Base-by-base conservation (phyloP, 2,113 vertebrate genomes). In the Callipepla californica region DNA sequence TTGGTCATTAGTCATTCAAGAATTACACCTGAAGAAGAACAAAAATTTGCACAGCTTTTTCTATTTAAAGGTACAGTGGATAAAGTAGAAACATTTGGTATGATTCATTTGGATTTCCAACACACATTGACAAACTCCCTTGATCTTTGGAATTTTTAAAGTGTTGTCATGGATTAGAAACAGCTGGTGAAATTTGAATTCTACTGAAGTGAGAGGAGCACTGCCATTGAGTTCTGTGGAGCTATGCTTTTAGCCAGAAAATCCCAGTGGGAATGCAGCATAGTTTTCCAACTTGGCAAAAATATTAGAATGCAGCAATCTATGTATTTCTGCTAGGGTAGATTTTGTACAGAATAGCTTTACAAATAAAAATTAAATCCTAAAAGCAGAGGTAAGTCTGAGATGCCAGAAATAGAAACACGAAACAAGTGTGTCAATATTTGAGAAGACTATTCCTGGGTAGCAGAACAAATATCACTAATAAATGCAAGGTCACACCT, bases 401-500 rank as follows among this genome's bases (percentile, higher is more conserved):
- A 88, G 55, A 58, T 44, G 45, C 48, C 67, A 83, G 55, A 85
- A 94, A 95, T 36, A 86, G 68, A 68, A 85, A 62, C 80, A 80
- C 45, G 55, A 92, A 94, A 74, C 42, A 44, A 65, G 42, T 68
- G 50, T 63, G 76, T 83, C 76, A 94, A 70, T 94, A 94, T 93
- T 79, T 93, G 77, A 75, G 40, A 89, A 72, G 80, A 72, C 1
- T 63, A 47, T 65, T 32, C 32, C 58, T 68, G n/a, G 18, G 36
- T 36, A 65, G n/a, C 70, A 85, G 34, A 92, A 93, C 10, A 73
- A 51, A 93, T 87, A 65, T 81, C 30, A 57, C 51, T 68, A 79
- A 93, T 65, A 87, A 91, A 93, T 94, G 78, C 87, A 81, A 89
- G 48, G 57, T 92, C 91, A 87, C 28, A 32, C 2, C 36, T 81